Base-by-base conservation (phyloP, 2,888 invertebrate species). In the Eupithecia subfuscata region DNA sequence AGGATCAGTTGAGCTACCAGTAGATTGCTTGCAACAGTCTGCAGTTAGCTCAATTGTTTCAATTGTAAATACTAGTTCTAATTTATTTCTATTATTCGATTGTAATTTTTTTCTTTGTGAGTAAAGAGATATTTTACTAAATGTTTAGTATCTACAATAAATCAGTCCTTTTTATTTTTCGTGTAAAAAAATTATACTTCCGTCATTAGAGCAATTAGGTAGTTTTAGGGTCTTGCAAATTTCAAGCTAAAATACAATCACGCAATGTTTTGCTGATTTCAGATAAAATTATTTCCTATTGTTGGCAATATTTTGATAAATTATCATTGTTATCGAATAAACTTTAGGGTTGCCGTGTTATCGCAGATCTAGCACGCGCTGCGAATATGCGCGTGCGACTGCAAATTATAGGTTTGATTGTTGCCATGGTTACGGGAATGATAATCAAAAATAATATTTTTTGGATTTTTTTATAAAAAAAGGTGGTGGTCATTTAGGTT, bases 291-390 rank as follows among this genome's bases (percentile, higher is more conserved):
- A 78, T 67, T 72, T 69, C 30, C 65, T 70, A 75, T 80, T 80
- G 75, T 75, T 74, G 63, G 52, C n/a, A 43, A 40, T 56, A 77
- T 71, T 75, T 65, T 70, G 75, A 65, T 75, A 72, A 71, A 75
- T 76, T 71, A 73, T 69, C 73, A 71, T 60, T 60, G 30, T 52
- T 73, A 48, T 65, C 40, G n/a, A 64, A 25, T 45, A 71, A 52
- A 71, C 43, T 52, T 71, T 75, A 34, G 73, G 75, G 75, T 74
- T 71, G 71, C 71, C 71, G 67, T 72, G 69, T 77, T 79, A 80
- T 80, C 79, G 65, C 1, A 1, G 5, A 80, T 80, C 80, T 76
- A 40, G 76, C 80, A 78, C 80, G 79, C 70, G 80, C 69, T 52
- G 52, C 52, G 72, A 67, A 63, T 30, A 60, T 75, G 68, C 70